Conservation (phyloP, 2,797 vertebrate genomes). For the Siniperca obscura region DNA sequence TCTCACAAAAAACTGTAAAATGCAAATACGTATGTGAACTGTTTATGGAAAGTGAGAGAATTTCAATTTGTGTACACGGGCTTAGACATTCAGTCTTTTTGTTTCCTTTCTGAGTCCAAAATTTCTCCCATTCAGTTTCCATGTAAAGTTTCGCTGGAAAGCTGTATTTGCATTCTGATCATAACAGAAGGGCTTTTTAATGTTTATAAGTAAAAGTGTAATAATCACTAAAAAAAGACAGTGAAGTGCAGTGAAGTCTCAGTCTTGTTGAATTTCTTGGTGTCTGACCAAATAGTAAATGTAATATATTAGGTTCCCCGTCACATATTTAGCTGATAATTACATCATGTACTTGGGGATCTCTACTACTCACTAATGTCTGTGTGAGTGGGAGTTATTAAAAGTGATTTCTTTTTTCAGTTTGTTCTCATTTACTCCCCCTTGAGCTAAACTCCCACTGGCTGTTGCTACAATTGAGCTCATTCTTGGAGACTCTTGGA, state of each 20-base stretch:
- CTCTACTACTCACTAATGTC: conserved; percentile 19
- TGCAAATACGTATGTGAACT: not conserved
- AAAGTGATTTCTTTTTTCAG: conserved; percentile 34
- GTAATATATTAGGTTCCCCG: conserved; percentile 1
- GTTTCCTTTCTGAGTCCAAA: not conserved
- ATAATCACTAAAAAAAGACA: not conserved
- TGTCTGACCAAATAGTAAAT: not conserved
- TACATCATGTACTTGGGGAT: conserved; percentile 42
- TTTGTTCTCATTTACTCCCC: conserved; percentile 37
- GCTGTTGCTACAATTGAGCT: conserved; percentile 49
- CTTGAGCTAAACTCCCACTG: conserved; percentile 50
- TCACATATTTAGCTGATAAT: conserved; percentile 43
- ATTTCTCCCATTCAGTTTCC: not conserved
- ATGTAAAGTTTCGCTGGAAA: not conserved
- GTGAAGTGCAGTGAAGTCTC: not conserved
- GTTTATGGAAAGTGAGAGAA: not conserved
- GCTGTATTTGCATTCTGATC: not conserved
- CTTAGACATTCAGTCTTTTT: not conserved
- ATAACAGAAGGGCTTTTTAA: not conserved
- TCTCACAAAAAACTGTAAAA: not conserved
- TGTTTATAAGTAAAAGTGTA: not conserved
- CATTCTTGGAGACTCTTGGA: conserved; percentile 54
- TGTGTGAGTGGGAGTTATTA: conserved; percentile 30
- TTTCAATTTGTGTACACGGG: too few relatives aligned
- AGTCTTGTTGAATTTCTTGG: not conserved